phyloP scores from a whole-genome alignment of 2,797 vertebrate species.

The Zalophus californianus region DNA sequence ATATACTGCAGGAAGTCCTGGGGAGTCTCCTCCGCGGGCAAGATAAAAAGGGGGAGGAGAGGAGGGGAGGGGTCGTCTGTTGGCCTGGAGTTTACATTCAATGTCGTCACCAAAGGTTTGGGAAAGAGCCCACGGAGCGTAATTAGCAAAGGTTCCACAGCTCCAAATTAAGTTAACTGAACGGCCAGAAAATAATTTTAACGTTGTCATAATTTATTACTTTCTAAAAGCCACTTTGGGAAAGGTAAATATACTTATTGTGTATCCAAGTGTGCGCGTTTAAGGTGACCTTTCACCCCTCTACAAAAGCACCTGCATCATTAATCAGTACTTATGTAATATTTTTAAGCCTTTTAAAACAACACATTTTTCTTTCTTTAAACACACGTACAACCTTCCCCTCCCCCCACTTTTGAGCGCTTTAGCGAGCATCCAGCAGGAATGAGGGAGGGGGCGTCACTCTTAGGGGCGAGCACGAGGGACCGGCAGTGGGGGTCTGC shows the following conservation, averaged over 20 bases:
- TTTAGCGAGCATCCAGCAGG: conserved; percentile 72
- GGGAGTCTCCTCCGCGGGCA: conserved; percentile 84
- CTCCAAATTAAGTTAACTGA: conserved; percentile 83
- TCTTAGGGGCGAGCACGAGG: neutral
- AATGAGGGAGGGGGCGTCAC: conserved; percentile 19
- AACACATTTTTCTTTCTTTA: conserved; percentile 67
- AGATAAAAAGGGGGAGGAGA: conserved; percentile 72
- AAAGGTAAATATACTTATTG: conserved; percentile 86
- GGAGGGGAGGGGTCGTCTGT: conserved; percentile 74
- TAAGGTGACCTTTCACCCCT: conserved; percentile 82
- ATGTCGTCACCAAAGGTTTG: conserved; percentile 83
- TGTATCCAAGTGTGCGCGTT: conserved; percentile 78
- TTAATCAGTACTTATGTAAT: conserved; percentile 85
- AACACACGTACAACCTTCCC: conserved; percentile 67
- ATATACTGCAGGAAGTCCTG: conserved; percentile 85
- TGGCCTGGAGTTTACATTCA: conserved; percentile 83
- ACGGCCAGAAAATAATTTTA: conserved; percentile 86
- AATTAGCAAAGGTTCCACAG: conserved; percentile 84
- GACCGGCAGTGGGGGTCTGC: conserved; percentile 36
- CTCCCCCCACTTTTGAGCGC: conserved; percentile 83
- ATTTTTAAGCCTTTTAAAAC: conserved; percentile 81
- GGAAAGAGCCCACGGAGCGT: conserved; percentile 79
- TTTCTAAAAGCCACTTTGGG: conserved; percentile 84
- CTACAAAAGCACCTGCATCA: conserved; percentile 86
- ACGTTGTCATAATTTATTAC: conserved; percentile 87